Evolutionary conservation across 2,113 vertebrate genomes (phyloP).

Genomic region (Saguinus midas): DNA sequence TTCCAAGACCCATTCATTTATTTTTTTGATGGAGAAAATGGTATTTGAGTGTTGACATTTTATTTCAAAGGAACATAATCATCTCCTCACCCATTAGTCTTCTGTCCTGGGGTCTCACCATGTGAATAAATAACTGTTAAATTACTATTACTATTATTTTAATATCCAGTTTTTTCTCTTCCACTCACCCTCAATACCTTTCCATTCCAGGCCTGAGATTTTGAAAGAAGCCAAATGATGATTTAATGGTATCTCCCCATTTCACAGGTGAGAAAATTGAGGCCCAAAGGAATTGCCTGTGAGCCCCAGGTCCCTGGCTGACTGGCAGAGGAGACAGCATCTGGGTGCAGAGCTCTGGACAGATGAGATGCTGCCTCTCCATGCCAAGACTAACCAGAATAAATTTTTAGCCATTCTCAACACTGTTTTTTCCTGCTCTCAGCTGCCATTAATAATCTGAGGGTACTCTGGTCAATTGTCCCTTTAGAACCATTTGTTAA

Average conservation of each 20-base stretch:
- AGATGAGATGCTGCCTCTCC: rapidly evolving
- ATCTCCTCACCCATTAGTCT: not conserved
- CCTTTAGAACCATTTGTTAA: not conserved
- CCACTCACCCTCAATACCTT: no score
- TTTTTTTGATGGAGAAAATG: not conserved
- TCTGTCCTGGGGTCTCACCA: not conserved
- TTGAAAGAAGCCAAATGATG: not conserved
- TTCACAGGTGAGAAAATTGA: not conserved
- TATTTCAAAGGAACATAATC: not conserved
- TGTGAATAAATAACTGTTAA: not conserved
- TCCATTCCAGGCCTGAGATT: not conserved
- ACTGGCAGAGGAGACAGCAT: rapidly evolving
- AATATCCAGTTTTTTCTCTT: not conserved
- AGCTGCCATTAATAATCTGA: not conserved
- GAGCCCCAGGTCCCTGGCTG: rapidly evolving
- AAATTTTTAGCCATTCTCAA: not conserved
- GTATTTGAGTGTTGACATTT: not conserved
- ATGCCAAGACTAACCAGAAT: not conserved
- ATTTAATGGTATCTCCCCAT: not conserved
- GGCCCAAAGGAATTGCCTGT: not conserved
- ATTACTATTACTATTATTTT: not conserved
- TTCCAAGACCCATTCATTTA: not conserved
- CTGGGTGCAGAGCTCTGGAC: rapidly evolving
- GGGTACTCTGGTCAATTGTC: not conserved
- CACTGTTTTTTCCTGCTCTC: not conserved